Conservation (phyloP, 92 coral and sea anemone species). For the Actinostola sp. region DNA sequence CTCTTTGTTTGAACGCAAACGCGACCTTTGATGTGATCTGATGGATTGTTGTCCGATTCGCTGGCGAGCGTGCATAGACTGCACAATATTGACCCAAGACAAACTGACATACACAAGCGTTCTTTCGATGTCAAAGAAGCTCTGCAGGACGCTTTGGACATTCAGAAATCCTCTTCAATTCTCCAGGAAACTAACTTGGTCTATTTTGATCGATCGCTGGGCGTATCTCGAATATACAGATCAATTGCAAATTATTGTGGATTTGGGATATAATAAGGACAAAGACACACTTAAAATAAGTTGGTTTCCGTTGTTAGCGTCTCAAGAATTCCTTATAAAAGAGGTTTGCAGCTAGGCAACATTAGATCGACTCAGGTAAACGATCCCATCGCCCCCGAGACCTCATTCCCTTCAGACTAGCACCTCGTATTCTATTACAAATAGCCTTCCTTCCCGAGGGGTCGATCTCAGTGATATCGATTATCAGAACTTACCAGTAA, state of each 20-base stretch:
- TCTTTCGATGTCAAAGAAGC: not conserved
- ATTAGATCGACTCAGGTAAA: not conserved
- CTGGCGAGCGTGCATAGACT: not conserved
- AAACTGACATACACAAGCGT: conserved; percentile 5
- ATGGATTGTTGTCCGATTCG: not conserved
- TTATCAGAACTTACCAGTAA: conserved; percentile 12
- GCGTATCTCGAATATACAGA: not conserved
- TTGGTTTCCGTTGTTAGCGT: conserved; percentile 1
- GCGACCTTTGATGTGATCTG: conserved; percentile 4
- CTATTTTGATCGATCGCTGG: not conserved
- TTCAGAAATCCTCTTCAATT: not conserved
- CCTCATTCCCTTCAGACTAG: too few species aligned
- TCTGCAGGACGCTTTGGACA: not conserved
- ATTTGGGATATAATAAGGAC: conserved; percentile 1
- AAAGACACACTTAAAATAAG: conserved; percentile 5
- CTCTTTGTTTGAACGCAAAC: not conserved
- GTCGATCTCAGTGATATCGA: too few species aligned
- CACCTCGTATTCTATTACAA: not conserved
- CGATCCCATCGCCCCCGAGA: not conserved
- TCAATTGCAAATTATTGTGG: not conserved
- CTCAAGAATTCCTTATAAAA: conserved; percentile 8
- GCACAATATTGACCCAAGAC: conserved; percentile 3
- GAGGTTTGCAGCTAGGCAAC: conserved; percentile 21
- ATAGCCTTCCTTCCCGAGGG: not conserved
- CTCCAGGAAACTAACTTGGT: not conserved